These are phyloP conservation scores for Wasmannia auropunctata DNA, from an alignment of 1,140 invertebrate genomes.

Conservation along the genomic window DNA sequence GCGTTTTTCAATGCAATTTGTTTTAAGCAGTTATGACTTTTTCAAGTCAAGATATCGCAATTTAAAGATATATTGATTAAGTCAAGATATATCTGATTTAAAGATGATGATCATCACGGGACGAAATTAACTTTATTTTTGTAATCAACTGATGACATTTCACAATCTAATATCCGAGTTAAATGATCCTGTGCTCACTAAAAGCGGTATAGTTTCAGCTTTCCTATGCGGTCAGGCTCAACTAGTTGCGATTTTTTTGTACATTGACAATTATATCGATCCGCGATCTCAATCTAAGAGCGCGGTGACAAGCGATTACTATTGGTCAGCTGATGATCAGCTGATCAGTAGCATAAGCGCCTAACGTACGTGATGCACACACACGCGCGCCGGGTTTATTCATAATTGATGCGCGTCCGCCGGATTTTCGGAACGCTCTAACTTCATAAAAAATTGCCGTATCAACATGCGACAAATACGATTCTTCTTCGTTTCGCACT, in stretches of 20 bases:
- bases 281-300: background rate
- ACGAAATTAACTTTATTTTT: background rate
- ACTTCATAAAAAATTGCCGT: background rate
- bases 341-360: background rate
- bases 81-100: background rate
- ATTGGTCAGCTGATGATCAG: slow-evolving; percentile 13
- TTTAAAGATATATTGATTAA: slow-evolving; percentile 8
- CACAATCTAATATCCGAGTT: background rate
- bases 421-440: background rate
- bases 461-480: background rate
- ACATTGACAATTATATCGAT: background rate
- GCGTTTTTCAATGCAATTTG: background rate
- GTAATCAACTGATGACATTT: background rate
- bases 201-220: background rate
- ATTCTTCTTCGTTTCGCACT: background rate
- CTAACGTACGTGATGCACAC: background rate
- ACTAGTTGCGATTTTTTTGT: background rate
- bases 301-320: background rate
- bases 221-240: background rate
- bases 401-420: background rate
- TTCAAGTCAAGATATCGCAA: background rate
- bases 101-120: background rate
- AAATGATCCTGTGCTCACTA: background rate
- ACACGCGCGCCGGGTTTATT: background rate
- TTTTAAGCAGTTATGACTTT: background rate